phyloP scores from a whole-genome alignment of 2,113 vertebrate species.

The Polyodon spathula region DNA sequence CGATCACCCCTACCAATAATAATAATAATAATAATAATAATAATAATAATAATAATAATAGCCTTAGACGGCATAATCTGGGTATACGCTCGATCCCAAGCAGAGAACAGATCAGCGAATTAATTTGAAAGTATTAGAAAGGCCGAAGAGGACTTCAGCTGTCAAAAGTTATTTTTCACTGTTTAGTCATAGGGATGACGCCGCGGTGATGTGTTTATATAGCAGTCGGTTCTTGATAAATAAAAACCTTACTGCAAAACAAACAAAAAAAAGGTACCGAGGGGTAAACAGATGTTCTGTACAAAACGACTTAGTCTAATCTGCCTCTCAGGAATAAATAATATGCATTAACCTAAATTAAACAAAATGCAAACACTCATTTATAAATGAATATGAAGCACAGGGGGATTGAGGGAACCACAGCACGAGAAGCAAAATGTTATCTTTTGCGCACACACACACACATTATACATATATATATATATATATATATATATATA shows the following conservation, averaged over 20 bases:
- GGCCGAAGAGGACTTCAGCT: conserved; percentile 47
- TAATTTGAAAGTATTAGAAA: conserved; percentile 41
- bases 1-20: conserved; percentile 28
- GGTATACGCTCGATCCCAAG: conserved; percentile 36
- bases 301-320: conserved; percentile 45
- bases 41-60: conserved; percentile 41
- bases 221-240: conserved; percentile 20
- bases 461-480: no score
- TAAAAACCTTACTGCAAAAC: conserved; percentile 4
- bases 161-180: conserved; percentile 48
- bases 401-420: conserved; percentile 29
- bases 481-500: no score
- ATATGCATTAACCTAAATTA: conserved; percentile 32
- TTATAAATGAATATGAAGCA: conserved; percentile 35
- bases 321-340: conserved; percentile 37
- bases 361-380: conserved; percentile 39
- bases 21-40: conserved; percentile 28
- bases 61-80: conserved; percentile 36
- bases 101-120: conserved; percentile 42
- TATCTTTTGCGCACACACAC: no score
- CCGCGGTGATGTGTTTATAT: conserved; percentile 23
- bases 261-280: conserved; percentile 14
- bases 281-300: conserved; percentile 35
- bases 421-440: neutral
- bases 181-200: conserved; percentile 36